Percentiles rank a stretch among this genome's conserved stretches.
phyloP scores from a whole-genome alignment of 2,113 vertebrate genomes.

The Nicator chloris region DNA sequence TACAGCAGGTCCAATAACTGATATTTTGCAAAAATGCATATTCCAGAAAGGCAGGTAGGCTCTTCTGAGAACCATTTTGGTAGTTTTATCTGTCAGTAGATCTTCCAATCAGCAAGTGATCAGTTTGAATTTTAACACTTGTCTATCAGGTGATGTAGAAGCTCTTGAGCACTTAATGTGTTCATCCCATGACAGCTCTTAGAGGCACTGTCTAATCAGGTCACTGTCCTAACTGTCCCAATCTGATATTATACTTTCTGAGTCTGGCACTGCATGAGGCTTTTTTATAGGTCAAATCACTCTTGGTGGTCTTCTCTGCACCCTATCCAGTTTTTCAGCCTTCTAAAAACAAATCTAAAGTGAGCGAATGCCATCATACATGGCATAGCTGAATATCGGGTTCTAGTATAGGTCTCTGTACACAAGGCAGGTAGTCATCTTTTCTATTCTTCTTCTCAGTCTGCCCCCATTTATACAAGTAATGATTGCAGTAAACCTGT shows the following conservation, averaged over 20 bases:
- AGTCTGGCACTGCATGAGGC: not conserved
- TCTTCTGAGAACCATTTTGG: not conserved
- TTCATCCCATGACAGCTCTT: not conserved
- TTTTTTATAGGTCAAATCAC: not conserved
- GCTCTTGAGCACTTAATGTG: not conserved
- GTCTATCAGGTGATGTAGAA: not conserved
- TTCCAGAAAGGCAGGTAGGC: not conserved
- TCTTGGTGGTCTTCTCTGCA: not conserved
- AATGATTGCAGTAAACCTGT: not conserved
- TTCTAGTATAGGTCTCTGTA: not conserved
- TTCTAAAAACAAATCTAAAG: not conserved
- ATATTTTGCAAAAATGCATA: not conserved
- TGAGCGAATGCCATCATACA: not conserved
- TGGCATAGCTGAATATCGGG: fast-evolving
- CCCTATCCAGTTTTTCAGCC: not conserved
- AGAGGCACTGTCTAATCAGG: not conserved
- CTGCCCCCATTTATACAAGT: not conserved
- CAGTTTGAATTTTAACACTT: not conserved
- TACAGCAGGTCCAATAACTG: not conserved
- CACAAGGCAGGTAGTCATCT: fast-evolving
- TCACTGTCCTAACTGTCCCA: not conserved
- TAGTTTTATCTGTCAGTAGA: not conserved
- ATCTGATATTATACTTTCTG: not conserved
- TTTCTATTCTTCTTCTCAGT: not conserved
- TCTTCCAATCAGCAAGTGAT: not conserved